Conservation (phyloP, 2,113 vertebrate species). For the Clarias batrachus region DNA sequence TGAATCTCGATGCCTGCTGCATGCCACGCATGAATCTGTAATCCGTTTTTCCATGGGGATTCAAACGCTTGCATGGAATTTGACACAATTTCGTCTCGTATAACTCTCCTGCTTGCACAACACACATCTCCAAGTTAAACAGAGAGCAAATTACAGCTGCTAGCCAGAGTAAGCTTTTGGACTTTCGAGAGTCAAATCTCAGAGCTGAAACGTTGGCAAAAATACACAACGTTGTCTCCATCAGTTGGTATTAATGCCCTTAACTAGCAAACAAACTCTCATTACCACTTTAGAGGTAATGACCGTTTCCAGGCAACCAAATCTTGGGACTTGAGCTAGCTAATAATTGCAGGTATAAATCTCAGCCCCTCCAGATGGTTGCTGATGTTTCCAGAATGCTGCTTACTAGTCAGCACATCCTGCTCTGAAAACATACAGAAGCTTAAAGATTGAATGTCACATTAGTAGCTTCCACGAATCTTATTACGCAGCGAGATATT, state of each 20-base stretch:
- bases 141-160: neutral
- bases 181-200: neutral
- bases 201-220: neutral
- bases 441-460: neutral
- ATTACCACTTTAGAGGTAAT: neutral
- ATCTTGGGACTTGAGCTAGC: neutral
- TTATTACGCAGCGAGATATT: slow-evolving; percentile 8
- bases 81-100: neutral
- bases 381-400: slow-evolving; percentile 20
- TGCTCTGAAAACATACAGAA: slow-evolving; percentile 8
- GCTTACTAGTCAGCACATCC: slow-evolving; percentile 16
- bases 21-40: neutral
- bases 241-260: neutral
- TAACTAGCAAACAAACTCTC: neutral
- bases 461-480: slow-evolving; percentile 24
- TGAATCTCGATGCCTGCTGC: neutral
- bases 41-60: neutral
- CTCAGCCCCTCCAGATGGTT: neutral
- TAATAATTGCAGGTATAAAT: neutral
- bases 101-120: neutral
- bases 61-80: neutral
- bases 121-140: neutral
- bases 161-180: neutral
- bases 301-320: neutral
- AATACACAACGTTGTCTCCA: neutral